Base-by-base conservation (phyloP, 2,888 invertebrate species). In the Boloria selene region DNA sequence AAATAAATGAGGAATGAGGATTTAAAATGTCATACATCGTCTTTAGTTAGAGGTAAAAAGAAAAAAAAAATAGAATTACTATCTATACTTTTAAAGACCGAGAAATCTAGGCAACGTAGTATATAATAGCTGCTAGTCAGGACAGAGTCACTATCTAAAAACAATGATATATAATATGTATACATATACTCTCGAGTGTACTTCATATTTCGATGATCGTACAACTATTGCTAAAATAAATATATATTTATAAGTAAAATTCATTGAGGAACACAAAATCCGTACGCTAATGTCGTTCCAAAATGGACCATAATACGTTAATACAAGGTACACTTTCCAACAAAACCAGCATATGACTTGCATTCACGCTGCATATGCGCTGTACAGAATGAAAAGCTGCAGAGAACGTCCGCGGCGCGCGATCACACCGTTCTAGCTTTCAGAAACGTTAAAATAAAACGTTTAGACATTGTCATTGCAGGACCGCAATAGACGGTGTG, bases 221-320 rank as follows among this genome's bases (percentile, higher is more conserved):
- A 64, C 52, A 51, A 69, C 66, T 70, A 69, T 69, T 65, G 68
- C 72, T 70, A 64, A 66, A 66, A 68, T 66, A 65, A 65, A 70
- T 70, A 68, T 63, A 69, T 59, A 69, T 53, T 60, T 61, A 59
- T 44, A 61, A 68, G 64, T 62, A 61, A 51, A 49, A 54, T 49
- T 55, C 53, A 64, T 13, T 64, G 51, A 44, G 54, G 47, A 56
- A 50, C 42, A 22, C 64, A 51, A 13, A 10, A 45, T 22, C 13
- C 64, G 44, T 26, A 67, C 60, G 50, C 60, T 50, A 51, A 54
- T 50, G 14, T 38, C 13, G 26, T 31, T 17, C 14, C 14, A 47
- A 56, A 38, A 13, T 61, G 56, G 13, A 52, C 66, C 49, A 17
- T 61, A 52, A 14, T 14, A 18, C 47, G 4, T 26, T 3, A 16